phyloP scores from a whole-genome alignment of 2,113 vertebrate species.

The Acanthochromis polyacanthus region DNA sequence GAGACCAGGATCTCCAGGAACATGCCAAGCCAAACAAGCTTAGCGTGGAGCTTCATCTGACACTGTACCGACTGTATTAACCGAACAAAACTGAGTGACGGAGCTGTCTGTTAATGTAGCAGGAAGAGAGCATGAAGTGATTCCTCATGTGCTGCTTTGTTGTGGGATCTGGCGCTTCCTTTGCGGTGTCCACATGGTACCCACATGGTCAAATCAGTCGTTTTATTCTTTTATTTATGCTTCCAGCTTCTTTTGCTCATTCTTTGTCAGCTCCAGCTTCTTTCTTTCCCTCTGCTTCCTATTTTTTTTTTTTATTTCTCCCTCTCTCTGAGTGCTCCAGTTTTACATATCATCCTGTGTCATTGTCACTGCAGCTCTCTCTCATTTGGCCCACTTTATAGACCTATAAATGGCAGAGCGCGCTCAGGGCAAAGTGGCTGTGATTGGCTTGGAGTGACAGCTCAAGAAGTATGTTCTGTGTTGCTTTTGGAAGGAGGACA shows the following conservation, averaged over 20 bases:
- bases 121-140: slow-evolving; percentile 36
- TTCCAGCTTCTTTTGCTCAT: not conserved
- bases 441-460: slow-evolving; percentile 47
- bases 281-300: not conserved
- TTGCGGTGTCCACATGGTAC: slow-evolving; percentile 42
- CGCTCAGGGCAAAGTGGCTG: slow-evolving; percentile 42
- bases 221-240: not conserved
- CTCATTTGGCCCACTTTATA: slow-evolving; percentile 63
- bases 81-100: not conserved
- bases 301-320: not conserved
- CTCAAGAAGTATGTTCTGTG: slow-evolving; percentile 41
- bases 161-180: slow-evolving; percentile 53
- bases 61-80: not conserved
- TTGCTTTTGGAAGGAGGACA: slow-evolving; percentile 30
- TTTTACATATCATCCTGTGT: slow-evolving; percentile 57
- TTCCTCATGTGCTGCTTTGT: slow-evolving; percentile 51
- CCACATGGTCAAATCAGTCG: slow-evolving; percentile 29
- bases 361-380: slow-evolving; percentile 48
- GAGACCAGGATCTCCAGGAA: not conserved
- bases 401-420: slow-evolving; percentile 65
- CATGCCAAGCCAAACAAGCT: too few relatives aligned
- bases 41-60: not conserved
- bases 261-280: slow-evolving; percentile 9
- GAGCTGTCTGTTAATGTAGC: slow-evolving; percentile 29
- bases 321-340: slow-evolving; percentile 17